Percentiles rank a stretch among this genome's conserved stretches.
phyloP scores from a whole-genome alignment of 2,113 vertebrate genomes.

The Serilophus lunatus region DNA sequence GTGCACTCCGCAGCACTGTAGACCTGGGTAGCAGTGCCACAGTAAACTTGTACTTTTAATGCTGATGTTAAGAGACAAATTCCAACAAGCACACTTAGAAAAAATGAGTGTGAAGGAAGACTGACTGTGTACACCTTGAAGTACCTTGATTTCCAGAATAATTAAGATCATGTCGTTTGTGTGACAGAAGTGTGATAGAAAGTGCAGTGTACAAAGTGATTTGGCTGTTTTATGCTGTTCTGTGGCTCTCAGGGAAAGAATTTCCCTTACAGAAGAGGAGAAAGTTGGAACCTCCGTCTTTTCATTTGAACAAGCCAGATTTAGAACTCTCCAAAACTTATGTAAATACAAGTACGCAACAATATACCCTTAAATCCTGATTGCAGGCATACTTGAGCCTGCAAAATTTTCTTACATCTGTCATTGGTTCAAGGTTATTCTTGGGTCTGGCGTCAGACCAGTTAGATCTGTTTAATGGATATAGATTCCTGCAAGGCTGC shows the following conservation, averaged over 20 bases:
- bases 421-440: background rate
- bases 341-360: background rate
- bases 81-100: background rate
- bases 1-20: background rate
- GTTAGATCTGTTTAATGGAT: background rate
- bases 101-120: background rate
- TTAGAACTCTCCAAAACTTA: background rate
- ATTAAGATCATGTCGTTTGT: background rate
- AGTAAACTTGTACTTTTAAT: background rate
- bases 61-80: background rate
- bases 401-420: background rate
- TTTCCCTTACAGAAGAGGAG: background rate
- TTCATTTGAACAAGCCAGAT: background rate
- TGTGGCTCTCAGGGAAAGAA: background rate
- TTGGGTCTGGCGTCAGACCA: background rate
- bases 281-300: background rate
- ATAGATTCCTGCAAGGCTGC: background rate
- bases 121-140: background rate
- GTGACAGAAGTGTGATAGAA: background rate
- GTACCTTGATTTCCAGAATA: background rate
- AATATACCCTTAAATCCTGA: background rate
- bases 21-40: background rate
- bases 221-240: background rate
- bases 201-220: background rate
- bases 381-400: fast-evolving